Evolutionary conservation across 2,888 invertebrate genomes (phyloP).

Genomic region (Abrostola triplasia): DNA sequence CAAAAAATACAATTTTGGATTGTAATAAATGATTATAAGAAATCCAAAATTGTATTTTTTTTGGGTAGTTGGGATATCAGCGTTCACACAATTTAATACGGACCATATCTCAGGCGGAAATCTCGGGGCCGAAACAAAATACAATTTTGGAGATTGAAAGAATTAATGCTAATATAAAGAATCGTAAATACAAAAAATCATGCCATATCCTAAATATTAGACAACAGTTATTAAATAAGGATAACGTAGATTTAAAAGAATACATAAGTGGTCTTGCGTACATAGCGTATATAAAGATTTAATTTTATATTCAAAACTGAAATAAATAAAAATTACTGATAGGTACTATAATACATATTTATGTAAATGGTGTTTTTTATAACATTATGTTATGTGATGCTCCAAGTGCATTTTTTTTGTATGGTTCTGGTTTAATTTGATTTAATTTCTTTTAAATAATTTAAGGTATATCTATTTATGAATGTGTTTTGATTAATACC

Average conservation of each 20-base stretch:
- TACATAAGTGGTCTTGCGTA: slow-evolving; percentile 9
- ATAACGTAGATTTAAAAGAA: slow-evolving; percentile 9
- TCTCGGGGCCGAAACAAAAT: slow-evolving; percentile 3
- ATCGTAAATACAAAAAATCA: slow-evolving; percentile 8
- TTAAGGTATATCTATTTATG: no score
- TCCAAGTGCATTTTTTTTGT: no score
- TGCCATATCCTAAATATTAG: slow-evolving; percentile 8
- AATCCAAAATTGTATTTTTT: no score
- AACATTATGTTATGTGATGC: no score
- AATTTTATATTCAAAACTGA: slow-evolving; percentile 7
- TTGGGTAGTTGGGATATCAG: slow-evolving; percentile 8
- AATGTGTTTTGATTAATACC: no score
- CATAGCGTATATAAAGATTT: slow-evolving; percentile 8
- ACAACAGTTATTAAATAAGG: slow-evolving; percentile 8
- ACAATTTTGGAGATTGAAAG: no score
- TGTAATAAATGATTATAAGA: no score
- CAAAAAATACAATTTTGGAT: no score
- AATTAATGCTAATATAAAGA: slow-evolving; percentile 9
- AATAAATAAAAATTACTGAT: slow-evolving; percentile 5
- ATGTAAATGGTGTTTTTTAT: no score
- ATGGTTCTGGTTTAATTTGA: no score
- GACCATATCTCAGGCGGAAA: slow-evolving; percentile 9
- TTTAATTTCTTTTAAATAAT: no score
- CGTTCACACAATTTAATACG: slow-evolving; percentile 10
- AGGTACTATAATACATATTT: no score